A percentile compares a stretch with the other conserved stretches of the same genome.
Conservation (phyloP, 2,797 vertebrate genomes). For the Malacoctenus gilli region DNA sequence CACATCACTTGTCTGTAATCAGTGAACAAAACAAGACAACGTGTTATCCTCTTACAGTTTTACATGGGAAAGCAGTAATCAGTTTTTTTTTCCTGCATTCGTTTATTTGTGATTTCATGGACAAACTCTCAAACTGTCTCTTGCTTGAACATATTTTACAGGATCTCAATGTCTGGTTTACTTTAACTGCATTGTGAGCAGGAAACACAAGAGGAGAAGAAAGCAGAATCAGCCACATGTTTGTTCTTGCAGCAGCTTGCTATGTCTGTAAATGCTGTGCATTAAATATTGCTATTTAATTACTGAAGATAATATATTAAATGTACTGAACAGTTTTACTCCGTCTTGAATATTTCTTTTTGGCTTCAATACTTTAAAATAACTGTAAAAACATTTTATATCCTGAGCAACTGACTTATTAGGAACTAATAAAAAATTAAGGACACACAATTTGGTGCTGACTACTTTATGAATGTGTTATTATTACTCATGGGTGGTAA, state of each 20-base stretch:
- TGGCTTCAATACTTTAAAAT: too few species aligned
- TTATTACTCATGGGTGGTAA: too few species aligned
- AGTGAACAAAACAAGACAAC: slow-evolving; percentile 4
- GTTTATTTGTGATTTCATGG: slow-evolving; percentile 46
- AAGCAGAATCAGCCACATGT: slow-evolving; percentile 23
- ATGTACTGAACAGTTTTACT: neutral
- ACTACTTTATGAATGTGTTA: too few species aligned
- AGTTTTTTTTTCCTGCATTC: too few species aligned
- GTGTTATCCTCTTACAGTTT: neutral
- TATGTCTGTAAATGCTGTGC: slow-evolving; percentile 60
- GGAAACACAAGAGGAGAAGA: neutral
- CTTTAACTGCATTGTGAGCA: slow-evolving; percentile 10
- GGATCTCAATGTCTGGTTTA: neutral
- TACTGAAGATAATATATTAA: slow-evolving; percentile 53
- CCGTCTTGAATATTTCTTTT: too few species aligned
- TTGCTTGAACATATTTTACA: slow-evolving; percentile 30
- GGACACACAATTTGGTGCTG: too few species aligned
- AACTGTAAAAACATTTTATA: too few species aligned
- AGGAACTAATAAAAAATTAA: too few species aligned
- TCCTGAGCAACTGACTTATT: too few species aligned
- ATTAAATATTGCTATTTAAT: slow-evolving; percentile 61
- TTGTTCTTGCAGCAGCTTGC: slow-evolving; percentile 10
- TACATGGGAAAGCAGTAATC: too few species aligned
- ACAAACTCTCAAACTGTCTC: slow-evolving; percentile 17
- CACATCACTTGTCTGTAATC: neutral